Conservation (phyloP, 2,888 invertebrate genomes). For the Caenorhabditis sp. region DNA sequence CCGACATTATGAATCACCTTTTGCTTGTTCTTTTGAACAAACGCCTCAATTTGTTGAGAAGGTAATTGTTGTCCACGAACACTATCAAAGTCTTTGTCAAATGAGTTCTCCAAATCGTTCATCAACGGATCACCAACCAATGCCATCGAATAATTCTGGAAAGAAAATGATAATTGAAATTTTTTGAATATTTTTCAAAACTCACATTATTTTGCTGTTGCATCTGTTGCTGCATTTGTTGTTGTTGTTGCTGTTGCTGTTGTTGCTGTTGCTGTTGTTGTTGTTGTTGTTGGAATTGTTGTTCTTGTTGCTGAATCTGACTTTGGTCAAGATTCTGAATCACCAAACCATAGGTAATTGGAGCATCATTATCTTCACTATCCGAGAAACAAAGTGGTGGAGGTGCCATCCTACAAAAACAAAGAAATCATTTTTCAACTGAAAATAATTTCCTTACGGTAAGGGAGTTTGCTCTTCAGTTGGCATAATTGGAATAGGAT, state of each 20-base stretch:
- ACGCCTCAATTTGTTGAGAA: constrained; percentile 49
- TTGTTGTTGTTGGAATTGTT: constrained; percentile 16
- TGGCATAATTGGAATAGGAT: constrained; percentile 29
- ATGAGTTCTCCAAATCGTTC: constrained; percentile 38
- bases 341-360: constrained; percentile 50
- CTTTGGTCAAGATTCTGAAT: constrained; percentile 42
- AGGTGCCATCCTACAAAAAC: background rate
- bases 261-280: background rate
- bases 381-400: constrained; percentile 41
- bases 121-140: constrained; percentile 35
- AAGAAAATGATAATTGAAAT: background rate
- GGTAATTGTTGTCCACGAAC: constrained; percentile 48
- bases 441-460: too few species aligned
- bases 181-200: background rate
- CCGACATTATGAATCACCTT: constrained; percentile 41
- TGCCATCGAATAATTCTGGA: constrained; percentile 29
- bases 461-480: constrained; percentile 18
- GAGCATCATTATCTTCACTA: constrained; percentile 50
- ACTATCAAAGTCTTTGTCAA: constrained; percentile 46
- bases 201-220: background rate
- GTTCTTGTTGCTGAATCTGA: constrained; percentile 35
- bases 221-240: background rate
- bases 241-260: constrained; percentile 5
- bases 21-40: constrained; percentile 50
- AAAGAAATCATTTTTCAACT: too few species aligned